A percentile compares a stretch with the other conserved stretches of the same genome.
Evolutionary conservation across 2,888 invertebrate species (phyloP).

Genomic region (Aspidiotus destructor): DNA sequence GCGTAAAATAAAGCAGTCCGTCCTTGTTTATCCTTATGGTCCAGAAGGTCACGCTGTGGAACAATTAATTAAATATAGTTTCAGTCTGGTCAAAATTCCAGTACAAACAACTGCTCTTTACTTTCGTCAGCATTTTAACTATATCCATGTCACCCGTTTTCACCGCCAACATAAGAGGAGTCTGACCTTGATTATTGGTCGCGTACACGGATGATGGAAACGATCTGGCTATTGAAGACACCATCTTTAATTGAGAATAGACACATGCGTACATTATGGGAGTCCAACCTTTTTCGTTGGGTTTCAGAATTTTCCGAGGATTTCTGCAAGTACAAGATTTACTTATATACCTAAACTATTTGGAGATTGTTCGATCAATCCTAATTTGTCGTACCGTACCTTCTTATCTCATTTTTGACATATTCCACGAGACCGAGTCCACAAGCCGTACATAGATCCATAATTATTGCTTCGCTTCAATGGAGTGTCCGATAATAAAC

Average conservation of each 20-base stretch:
- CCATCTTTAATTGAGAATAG: slow-evolving; percentile 35
- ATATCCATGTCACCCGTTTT: slow-evolving; percentile 36
- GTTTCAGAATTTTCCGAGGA: slow-evolving; percentile 3
- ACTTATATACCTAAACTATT: neutral
- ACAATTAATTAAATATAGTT: neutral
- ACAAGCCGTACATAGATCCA: slow-evolving; percentile 35
- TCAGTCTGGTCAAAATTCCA: neutral
- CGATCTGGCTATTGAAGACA: slow-evolving; percentile 34
- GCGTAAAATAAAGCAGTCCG: slow-evolving; percentile 56
- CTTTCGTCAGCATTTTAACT: slow-evolving; percentile 36
- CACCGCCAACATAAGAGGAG: slow-evolving; percentile 37
- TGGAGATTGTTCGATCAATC: neutral
- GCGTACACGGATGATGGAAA: slow-evolving; percentile 34
- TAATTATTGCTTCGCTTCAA: neutral
- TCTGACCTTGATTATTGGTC: slow-evolving; percentile 35
- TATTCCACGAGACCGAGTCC: slow-evolving; percentile 32
- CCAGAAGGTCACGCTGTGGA: slow-evolving; percentile 33
- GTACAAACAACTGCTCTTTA: slow-evolving; percentile 17
- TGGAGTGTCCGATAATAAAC: too few species aligned
- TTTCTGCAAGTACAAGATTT: slow-evolving; percentile 5
- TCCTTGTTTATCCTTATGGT: slow-evolving; percentile 40
- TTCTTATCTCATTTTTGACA: slow-evolving; percentile 31
- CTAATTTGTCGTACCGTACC: slow-evolving; percentile 33
- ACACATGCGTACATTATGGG: slow-evolving; percentile 39
- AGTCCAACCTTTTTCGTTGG: slow-evolving; percentile 38